These are phyloP conservation scores for Hucho hucho DNA, from an alignment of 2,113 vertebrate species.

Conservation along the genomic window DNA sequence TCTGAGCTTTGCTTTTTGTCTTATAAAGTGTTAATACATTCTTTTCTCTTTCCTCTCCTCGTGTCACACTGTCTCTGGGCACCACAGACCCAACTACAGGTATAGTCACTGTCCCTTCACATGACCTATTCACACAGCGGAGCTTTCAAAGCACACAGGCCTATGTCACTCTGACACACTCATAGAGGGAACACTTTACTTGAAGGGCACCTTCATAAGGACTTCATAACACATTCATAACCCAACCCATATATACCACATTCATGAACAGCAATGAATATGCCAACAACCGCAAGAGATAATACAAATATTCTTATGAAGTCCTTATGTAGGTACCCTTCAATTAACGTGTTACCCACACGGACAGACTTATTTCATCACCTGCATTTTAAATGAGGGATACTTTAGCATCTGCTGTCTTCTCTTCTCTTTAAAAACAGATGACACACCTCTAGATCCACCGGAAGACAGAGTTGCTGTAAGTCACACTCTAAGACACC, in stretches of 20 bases:
- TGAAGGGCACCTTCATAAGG: not conserved
- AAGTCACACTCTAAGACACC: slow-evolving; percentile 65
- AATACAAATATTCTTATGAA: not conserved
- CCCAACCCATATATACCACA: not conserved
- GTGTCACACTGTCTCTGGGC: not conserved
- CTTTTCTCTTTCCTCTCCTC: slow-evolving; percentile 14
- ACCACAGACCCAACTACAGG: slow-evolving; percentile 67
- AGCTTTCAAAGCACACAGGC: not conserved
- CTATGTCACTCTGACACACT: too few species aligned
- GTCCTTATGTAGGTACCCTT: not conserved
- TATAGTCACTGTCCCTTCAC: slow-evolving; percentile 42
- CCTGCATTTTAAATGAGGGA: not conserved
- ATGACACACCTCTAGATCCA: slow-evolving; percentile 76
- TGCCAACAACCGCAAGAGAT: not conserved
- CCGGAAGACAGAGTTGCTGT: slow-evolving; percentile 91
- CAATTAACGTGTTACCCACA: not conserved
- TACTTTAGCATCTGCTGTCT: slow-evolving; percentile 11
- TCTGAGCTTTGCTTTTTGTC: too few species aligned
- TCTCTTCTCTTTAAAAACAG: slow-evolving; percentile 62
- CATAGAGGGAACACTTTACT: too few species aligned
- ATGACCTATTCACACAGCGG: not conserved
- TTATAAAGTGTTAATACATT: too few species aligned
- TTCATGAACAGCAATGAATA: not conserved
- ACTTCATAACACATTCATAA: not conserved
- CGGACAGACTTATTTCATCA: not conserved